Conservation (phyloP, 2,797 vertebrate genomes). For the Cyprinodon diabolis region DNA sequence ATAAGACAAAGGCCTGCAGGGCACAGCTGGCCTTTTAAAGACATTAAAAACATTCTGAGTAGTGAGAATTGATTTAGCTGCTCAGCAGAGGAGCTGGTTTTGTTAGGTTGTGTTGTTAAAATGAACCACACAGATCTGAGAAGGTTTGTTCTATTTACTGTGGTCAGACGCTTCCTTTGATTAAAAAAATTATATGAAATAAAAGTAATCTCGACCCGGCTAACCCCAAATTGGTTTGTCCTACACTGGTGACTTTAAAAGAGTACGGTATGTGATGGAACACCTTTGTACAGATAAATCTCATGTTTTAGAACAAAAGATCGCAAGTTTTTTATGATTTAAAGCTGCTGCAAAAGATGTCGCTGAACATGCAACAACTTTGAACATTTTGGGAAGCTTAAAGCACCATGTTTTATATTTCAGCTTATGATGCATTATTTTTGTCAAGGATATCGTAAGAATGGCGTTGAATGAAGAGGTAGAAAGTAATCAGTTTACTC, state of each 20-base stretch:
- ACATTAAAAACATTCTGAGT: background rate
- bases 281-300: background rate
- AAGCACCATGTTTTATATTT: too few species aligned
- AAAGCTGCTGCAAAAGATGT: background rate
- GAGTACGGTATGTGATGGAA: background rate
- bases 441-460: too few species aligned
- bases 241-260: background rate
- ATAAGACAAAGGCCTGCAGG: constrained; percentile 1
- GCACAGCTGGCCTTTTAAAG: constrained; percentile 8
- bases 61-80: background rate
- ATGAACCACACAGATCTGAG: background rate
- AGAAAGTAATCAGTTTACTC: too few species aligned
- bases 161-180: background rate
- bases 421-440: too few species aligned
- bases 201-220: background rate
- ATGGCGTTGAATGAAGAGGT: too few species aligned
- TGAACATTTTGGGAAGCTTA: too few species aligned
- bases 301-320: background rate
- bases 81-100: background rate
- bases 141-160: background rate
- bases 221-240: background rate
- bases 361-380: background rate
- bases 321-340: background rate
- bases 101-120: background rate
- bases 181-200: background rate